Evolutionary conservation across 2,113 vertebrate species (phyloP), one percentile per base, ranked within the genome.

Genomic region (Antechinus stuartii): DNA sequence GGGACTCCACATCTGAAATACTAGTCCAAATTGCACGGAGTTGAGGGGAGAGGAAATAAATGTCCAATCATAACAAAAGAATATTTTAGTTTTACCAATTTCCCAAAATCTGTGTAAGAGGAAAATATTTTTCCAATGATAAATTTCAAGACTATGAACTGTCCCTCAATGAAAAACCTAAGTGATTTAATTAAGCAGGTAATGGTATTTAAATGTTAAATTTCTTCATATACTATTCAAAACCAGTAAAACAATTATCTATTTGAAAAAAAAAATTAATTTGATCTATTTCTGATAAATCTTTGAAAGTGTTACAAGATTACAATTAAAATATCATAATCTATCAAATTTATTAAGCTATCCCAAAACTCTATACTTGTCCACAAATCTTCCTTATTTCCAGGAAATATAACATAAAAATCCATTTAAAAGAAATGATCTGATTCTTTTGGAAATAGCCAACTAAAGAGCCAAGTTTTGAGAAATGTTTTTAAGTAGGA

Each of bases 401-500:
- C 27, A 35, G 35, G 30, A 90, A 90, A 92, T 49, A 91, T 50
- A 92, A 96, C 94, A 94, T 54, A 52, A 94, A 96, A 93, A 22
- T 24, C 14, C 42, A 91, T 96, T 92, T 90, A 1, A 26, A 57
- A 8, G 50, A 93, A 92, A n/a, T 91, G 14, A n/a, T 0, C 30
- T n/a, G n/a, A 91, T 91, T 42, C n/a, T 94, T 95, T 91, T 56
- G 93, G 95, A 91, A 95, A 96, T 57, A 56, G 24, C 91, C 42
- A 93, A 84, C 46, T 46, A 24, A 92, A 22, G 25, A 97, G 50
- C 53, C 90, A 49, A 54, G 90, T 96, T 98, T 91, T 42, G 27
- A 96, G 55, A 96, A 97, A 90, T 10, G 94, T 8, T 93, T 97
- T 55, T 96, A 22, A 93, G 57, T 46, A 91, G 96, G 94, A 2